Percentiles rank a stretch among this genome's conserved stretches.
Conservation (phyloP, 2,797 vertebrate species). For the Cheirogaleus major region DNA sequence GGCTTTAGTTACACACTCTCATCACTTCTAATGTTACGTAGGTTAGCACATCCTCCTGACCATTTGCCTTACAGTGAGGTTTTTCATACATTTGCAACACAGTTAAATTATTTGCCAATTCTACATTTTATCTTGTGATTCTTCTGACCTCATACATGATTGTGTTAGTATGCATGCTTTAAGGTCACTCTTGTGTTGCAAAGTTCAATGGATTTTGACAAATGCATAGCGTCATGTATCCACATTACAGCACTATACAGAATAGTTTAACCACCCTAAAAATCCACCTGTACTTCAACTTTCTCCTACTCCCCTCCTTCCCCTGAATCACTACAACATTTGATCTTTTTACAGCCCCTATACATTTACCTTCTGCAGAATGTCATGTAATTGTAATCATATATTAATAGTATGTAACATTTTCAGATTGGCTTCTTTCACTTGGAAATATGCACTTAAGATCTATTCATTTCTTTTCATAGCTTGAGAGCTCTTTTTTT, state of each 20-base stretch:
- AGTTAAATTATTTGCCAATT: background rate
- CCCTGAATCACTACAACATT: background rate
- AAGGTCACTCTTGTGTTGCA: background rate
- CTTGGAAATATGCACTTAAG: background rate
- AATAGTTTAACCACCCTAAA: background rate
- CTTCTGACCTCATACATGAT: background rate
- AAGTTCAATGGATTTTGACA: background rate
- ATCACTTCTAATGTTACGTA: background rate
- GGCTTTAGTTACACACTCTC: background rate
- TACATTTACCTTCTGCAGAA: background rate
- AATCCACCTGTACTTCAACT: background rate
- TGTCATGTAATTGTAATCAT: background rate
- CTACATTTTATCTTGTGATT: background rate
- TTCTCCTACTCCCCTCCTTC: background rate
- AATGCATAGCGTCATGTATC: background rate
- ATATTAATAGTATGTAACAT: background rate
- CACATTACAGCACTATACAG: background rate
- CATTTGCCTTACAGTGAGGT: background rate
- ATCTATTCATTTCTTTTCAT: background rate
- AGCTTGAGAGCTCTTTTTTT: background rate
- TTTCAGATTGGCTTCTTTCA: constrained; percentile 4
- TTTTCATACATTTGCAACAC: background rate
- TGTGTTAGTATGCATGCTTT: background rate
- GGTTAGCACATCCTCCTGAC: background rate
- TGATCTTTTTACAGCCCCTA: background rate